Base-by-base conservation (phyloP, 2,113 vertebrate genomes). In the Heterotilapia buettikoferi region DNA sequence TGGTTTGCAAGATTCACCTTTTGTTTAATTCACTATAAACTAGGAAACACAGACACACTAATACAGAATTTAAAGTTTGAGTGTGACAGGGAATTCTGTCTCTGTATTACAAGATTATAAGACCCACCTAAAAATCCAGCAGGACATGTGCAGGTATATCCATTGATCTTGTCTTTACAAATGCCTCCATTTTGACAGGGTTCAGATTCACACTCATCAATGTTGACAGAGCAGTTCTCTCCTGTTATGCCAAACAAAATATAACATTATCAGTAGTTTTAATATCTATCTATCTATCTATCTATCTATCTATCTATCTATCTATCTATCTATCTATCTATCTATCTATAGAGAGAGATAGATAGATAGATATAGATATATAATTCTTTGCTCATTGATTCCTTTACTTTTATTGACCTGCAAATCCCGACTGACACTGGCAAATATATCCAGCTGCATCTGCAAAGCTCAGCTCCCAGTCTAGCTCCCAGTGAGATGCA, bases 391-490 rank as follows among this genome's bases (percentile, higher is more conserved):
- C 4, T 21, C 7, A 18, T 7, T 16, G 14, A 7, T n/a, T 47
- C 14, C 7, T 68, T 36, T 12, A 2, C 14, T 19, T 29, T 66
- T 2, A 68, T 86, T 56, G 38, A 94, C 95, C 95, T 83, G 94
- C 92, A 56, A 98, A 99, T 59, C 98, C 98, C 0, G 96, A 93
- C 80, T 93, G 97, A 93, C 98, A 99, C 81, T 90, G 95, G 78
- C 98, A 99, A 59, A 97, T 85, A 61, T 98, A 99, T 2, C 98
- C 98, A 0, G 96, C 96, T 0, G 97, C 97, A 0, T 94, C 93
- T 36, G 89, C 93, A 40, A 97, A 97, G 94, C 95, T 97, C 92
- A 98, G 97, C 36, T 92, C 85, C 50, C 91, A 90, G 2, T 96
- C 97, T 56, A 97, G 95, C 4, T 96, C 97, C 2, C 97, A 98